Evolutionary conservation across 1,140 invertebrate species (phyloP).

Genomic region (Eupristina koningsbergeri): DNA sequence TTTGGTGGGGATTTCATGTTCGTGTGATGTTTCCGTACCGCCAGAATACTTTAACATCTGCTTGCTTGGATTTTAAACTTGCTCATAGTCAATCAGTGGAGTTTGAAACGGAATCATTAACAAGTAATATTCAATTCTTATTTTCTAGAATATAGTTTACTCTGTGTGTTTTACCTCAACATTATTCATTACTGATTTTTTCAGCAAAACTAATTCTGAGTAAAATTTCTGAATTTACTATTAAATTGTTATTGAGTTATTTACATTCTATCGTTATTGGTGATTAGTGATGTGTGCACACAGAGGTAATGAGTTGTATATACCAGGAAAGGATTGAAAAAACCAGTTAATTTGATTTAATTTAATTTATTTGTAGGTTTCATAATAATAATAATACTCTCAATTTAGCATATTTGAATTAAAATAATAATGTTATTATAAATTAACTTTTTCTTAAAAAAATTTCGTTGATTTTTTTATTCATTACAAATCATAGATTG

Average conservation of each 20-base stretch:
- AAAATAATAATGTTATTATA: too few relatives aligned
- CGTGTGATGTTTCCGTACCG: slow-evolving; percentile 51
- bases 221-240: neutral
- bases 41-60: slow-evolving; percentile 51
- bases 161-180: neutral
- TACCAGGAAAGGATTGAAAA: too few relatives aligned
- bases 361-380: too few relatives aligned
- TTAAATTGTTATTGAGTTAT: neutral
- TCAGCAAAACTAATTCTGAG: too few relatives aligned
- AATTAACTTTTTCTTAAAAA: too few relatives aligned
- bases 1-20: slow-evolving; percentile 51
- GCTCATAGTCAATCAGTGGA: slow-evolving; percentile 60
- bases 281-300: neutral
- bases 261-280: neutral
- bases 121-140: neutral
- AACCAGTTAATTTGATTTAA: too few relatives aligned
- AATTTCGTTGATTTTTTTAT: too few relatives aligned
- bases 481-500: too few relatives aligned
- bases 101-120: slow-evolving; percentile 46
- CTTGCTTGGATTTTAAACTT: slow-evolving; percentile 35
- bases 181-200: too few relatives aligned
- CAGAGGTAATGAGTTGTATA: too few relatives aligned
- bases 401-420: too few relatives aligned
- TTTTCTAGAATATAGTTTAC: neutral
- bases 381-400: too few relatives aligned